Evolutionary conservation across 2,113 vertebrate species (phyloP).

Genomic region (Atrichornis clamosus): DNA sequence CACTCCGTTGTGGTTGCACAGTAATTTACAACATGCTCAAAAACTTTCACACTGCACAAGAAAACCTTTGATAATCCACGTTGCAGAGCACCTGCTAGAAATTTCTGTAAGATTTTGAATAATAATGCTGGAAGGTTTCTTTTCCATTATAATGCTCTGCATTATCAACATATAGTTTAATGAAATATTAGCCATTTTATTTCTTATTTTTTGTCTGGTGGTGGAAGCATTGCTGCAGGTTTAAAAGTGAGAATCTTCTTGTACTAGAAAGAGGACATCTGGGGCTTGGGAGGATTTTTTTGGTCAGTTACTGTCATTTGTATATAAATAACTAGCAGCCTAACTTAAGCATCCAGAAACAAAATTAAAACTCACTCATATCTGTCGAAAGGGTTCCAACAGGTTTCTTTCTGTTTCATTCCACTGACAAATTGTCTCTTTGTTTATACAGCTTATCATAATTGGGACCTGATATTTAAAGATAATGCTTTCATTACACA

Average conservation of each 20-base stretch:
- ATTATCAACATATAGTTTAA: neutral
- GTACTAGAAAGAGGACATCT: neutral
- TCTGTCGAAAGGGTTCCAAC: neutral
- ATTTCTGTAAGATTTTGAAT: neutral
- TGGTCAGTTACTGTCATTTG: neutral
- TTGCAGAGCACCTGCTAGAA: neutral
- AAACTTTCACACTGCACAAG: neutral
- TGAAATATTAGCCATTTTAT: neutral
- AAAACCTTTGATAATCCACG: neutral
- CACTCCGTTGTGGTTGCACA: neutral
- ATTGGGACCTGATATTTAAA: neutral
- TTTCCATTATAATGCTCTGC: neutral
- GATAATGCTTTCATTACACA: neutral
- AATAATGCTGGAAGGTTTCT: neutral
- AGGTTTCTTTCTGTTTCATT: neutral
- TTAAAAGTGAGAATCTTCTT: neutral
- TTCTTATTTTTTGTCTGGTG: neutral
- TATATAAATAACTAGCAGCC: neutral
- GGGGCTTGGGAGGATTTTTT: neutral
- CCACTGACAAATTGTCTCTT: neutral
- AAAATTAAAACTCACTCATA: neutral
- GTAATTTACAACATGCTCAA: neutral
- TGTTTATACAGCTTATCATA: neutral
- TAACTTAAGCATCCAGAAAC: neutral
- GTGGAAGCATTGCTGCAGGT: neutral